These are phyloP conservation scores for Drosophila rhopaloa DNA, from an alignment of 1,140 invertebrate species.

Conservation along the genomic window DNA sequence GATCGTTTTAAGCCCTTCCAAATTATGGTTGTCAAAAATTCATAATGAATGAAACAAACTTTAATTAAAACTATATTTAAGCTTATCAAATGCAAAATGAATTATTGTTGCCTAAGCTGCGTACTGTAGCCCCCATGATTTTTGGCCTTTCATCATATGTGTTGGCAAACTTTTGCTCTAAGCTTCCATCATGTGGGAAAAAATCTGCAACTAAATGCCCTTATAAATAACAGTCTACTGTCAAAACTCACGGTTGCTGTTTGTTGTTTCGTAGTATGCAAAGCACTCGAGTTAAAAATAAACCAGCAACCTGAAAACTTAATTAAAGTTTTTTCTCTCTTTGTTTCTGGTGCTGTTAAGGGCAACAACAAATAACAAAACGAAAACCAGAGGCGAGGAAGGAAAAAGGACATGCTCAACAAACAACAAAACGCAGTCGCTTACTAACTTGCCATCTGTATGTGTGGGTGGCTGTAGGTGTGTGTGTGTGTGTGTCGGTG, in stretches of 20 bases:
- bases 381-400: slow-evolving; percentile 14
- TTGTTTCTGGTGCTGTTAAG: slow-evolving; percentile 11
- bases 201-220: slow-evolving; percentile 72
- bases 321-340: slow-evolving; percentile 67
- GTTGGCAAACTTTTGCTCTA: slow-evolving; percentile 21
- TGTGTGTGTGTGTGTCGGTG: background rate
- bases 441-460: slow-evolving; percentile 21
- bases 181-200: slow-evolving; percentile 34
- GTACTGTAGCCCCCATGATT: background rate
- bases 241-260: slow-evolving; percentile 60
- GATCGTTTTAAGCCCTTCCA: background rate
- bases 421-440: slow-evolving; percentile 46
- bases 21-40: background rate
- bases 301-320: slow-evolving; percentile 77
- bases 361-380: slow-evolving; percentile 23
- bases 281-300: slow-evolving; percentile 69
- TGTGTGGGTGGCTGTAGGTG: slow-evolving; percentile 1
- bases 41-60: background rate
- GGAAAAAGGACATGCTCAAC: slow-evolving; percentile 39
- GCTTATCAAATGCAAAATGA: slow-evolving; percentile 21
- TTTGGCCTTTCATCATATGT: slow-evolving; percentile 1
- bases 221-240: slow-evolving; percentile 73
- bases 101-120: background rate
- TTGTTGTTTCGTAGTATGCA: slow-evolving; percentile 58
- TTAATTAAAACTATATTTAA: slow-evolving; percentile 32